phyloP scores from a whole-genome alignment of 2,888 invertebrate species.

The Lasioglossum pauxillum region DNA sequence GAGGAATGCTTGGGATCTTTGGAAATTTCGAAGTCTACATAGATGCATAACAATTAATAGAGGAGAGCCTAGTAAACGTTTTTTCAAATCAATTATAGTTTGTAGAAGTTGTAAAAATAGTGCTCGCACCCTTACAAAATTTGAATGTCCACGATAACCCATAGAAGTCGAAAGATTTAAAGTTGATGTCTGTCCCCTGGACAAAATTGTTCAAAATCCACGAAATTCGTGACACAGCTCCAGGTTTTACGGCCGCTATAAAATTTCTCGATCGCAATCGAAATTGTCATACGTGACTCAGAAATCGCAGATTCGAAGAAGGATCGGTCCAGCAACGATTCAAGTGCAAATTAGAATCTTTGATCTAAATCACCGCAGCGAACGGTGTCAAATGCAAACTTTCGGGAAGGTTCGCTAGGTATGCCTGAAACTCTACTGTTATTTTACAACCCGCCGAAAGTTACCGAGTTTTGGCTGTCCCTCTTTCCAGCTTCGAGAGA shows the following conservation, averaged over 20 bases:
- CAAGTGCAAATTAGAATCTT: slow-evolving; percentile 30
- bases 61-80: neutral
- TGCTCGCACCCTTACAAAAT: neutral
- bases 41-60: neutral
- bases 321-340: neutral
- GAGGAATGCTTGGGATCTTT: too few relatives aligned
- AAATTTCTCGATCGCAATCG: neutral
- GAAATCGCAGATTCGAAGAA: neutral
- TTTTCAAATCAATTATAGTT: too few relatives aligned
- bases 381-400: slow-evolving; percentile 51
- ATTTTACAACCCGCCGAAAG: slow-evolving; percentile 34
- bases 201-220: neutral
- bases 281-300: neutral
- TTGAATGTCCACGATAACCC: neutral
- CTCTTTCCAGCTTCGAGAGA: neutral
- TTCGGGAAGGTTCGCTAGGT: slow-evolving; percentile 49
- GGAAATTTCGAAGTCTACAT: too few relatives aligned
- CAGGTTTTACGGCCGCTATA: neutral
- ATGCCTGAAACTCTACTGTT: slow-evolving; percentile 12
- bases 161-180: neutral
- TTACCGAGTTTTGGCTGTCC: neutral
- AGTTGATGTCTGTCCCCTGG: neutral
- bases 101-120: neutral
- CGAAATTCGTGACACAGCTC: neutral
- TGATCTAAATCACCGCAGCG: slow-evolving; percentile 16